Percentiles rank a stretch among this genome's conserved stretches.
phyloP scores from a whole-genome alignment of 1,140 invertebrate species.

The Anastrepha obliqua region DNA sequence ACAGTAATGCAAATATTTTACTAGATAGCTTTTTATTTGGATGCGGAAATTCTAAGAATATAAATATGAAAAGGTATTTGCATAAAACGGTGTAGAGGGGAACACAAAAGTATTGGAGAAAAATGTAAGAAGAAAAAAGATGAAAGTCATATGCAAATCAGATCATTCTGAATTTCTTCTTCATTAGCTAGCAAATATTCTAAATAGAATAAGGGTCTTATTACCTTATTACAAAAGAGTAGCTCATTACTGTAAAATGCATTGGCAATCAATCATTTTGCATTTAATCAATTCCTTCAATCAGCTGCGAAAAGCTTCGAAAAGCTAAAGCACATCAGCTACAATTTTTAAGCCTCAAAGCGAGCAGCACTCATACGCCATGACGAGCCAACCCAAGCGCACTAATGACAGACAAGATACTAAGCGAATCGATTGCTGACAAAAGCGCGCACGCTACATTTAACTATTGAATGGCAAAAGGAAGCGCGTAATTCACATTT shows the following conservation, averaged over 20 bases:
- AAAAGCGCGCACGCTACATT: constrained; percentile 26
- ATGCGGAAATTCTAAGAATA: no score
- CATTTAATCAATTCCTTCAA: constrained; percentile 1
- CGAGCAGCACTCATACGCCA: constrained; percentile 26
- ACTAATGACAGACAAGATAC: constrained; percentile 1
- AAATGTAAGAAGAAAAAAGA: neutral
- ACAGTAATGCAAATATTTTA: no score
- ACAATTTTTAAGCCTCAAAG: neutral
- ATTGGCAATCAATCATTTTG: constrained; percentile 2
- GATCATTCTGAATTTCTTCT: no score
- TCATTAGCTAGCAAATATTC: neutral
- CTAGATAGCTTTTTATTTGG: no score
- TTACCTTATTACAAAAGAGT: neutral
- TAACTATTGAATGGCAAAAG: constrained; percentile 8
- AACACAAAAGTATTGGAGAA: no score
- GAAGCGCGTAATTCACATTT: neutral
- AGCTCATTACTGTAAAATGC: neutral
- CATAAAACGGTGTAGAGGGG: no score
- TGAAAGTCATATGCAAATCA: neutral
- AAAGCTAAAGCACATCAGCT: neutral
- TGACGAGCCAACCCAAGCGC: neutral
- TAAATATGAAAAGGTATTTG: no score
- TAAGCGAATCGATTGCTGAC: neutral
- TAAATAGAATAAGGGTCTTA: neutral
- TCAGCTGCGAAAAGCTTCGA: neutral